Evolutionary conservation across 2,888 invertebrate species (phyloP).

Genomic region (Andrena hattorfiana): DNA sequence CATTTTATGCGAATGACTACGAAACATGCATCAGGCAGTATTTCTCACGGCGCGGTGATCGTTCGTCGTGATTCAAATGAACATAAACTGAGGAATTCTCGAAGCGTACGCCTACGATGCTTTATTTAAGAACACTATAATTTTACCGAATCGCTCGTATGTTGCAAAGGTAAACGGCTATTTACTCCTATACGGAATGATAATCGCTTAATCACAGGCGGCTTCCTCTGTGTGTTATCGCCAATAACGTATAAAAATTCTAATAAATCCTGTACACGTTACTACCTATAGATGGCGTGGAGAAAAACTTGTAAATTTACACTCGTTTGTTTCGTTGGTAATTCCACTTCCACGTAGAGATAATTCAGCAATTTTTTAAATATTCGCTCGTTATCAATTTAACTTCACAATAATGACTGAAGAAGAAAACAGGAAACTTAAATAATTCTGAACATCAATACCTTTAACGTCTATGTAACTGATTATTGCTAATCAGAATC

Average conservation of each 20-base stretch:
- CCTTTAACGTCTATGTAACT: too few relatives aligned
- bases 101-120: constrained; percentile 42
- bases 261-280: not conserved
- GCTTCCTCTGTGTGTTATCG: not conserved
- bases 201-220: constrained; percentile 57
- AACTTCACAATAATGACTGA: too few relatives aligned
- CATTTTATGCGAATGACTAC: constrained; percentile 23
- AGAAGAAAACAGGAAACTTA: too few relatives aligned
- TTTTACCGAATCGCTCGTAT: constrained; percentile 32
- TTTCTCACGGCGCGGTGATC: constrained; percentile 29
- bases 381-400: not conserved
- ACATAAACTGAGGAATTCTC: constrained; percentile 36
- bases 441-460: too few relatives aligned
- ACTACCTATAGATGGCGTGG: not conserved
- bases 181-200: constrained; percentile 18
- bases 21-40: constrained; percentile 4
- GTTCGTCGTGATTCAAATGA: constrained; percentile 39
- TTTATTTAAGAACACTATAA: constrained; percentile 47
- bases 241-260: constrained; percentile 13
- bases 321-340: not conserved
- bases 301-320: constrained; percentile 16
- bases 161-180: not conserved
- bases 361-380: not conserved
- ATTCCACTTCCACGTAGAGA: not conserved
- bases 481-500: too few relatives aligned